These are phyloP conservation scores for Dromiciops gliroides DNA, from an alignment of 2,113 vertebrate genomes.

Conservation along the genomic window DNA sequence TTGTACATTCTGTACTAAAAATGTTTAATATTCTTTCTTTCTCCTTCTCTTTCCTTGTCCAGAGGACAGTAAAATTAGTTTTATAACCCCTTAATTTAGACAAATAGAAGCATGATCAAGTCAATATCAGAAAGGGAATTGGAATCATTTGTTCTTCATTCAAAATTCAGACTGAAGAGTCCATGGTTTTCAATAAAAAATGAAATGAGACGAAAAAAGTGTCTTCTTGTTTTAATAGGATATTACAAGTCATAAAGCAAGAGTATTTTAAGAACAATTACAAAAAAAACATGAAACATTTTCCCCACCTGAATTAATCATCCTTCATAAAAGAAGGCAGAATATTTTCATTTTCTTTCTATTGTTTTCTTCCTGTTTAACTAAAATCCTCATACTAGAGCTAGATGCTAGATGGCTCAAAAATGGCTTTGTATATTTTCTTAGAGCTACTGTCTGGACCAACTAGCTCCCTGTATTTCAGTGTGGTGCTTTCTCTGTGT, in stretches of 20 bases:
- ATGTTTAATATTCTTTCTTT: not conserved
- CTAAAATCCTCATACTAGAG: not conserved
- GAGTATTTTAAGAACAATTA: not conserved
- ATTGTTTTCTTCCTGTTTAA: not conserved
- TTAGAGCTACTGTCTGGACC: not conserved
- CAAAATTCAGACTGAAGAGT: constrained; percentile 3
- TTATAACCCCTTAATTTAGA: not conserved
- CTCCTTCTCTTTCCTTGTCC: not conserved
- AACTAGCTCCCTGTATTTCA: no score
- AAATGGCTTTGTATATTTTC: not conserved
- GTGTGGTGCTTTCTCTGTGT: not conserved
- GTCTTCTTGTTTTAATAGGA: not conserved
- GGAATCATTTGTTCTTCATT: not conserved
- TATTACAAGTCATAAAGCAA: not conserved
- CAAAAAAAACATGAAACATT: not conserved
- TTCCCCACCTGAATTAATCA: not conserved
- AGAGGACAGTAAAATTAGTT: not conserved
- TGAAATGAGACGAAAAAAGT: not conserved
- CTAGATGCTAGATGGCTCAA: not conserved
- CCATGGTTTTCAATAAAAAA: not conserved
- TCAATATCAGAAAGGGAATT: not conserved
- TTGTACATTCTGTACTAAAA: not conserved
- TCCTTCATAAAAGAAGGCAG: not conserved
- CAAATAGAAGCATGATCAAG: not conserved
- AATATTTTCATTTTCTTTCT: not conserved